These are phyloP conservation scores for Grammomys surdaster DNA, from an alignment of 2,113 vertebrate species.

Conservation along the genomic window DNA sequence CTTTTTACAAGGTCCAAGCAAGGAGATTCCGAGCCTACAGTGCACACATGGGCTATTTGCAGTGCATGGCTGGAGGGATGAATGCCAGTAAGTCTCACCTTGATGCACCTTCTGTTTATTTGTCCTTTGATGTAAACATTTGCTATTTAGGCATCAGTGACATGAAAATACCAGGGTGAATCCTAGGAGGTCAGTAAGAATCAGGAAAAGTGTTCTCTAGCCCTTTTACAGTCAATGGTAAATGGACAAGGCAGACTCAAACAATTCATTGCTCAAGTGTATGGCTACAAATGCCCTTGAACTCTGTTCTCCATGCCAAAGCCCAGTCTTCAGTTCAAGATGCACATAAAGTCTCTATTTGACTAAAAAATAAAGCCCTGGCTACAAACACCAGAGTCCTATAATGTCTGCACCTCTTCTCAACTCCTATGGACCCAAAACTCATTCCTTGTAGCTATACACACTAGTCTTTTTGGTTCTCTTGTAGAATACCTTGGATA, in stretches of 20 bases:
- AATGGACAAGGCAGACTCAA: not conserved
- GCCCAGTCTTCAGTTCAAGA: not conserved
- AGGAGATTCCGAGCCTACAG: not conserved
- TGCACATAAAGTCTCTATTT: not conserved
- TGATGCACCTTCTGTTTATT: not conserved
- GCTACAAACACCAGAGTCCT: not conserved
- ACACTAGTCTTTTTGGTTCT: not conserved
- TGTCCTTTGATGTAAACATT: not conserved
- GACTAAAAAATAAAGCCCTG: not conserved
- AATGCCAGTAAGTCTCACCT: not conserved
- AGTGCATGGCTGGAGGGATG: not conserved
- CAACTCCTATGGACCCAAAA: not conserved
- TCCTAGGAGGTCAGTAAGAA: not conserved
- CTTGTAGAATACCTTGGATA: not conserved
- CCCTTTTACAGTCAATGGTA: not conserved
- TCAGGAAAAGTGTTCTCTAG: not conserved
- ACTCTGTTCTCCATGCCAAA: not conserved
- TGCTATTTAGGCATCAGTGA: not conserved
- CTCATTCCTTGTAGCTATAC: too few species aligned
- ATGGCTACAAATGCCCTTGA: not conserved
- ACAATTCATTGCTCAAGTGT: not conserved
- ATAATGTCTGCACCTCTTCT: fast-evolving
- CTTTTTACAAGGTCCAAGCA: not conserved
- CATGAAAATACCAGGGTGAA: not conserved
- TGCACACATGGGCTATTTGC: not conserved